Evolutionary conservation across 2,113 vertebrate species (phyloP).

Genomic region (Semnornis frantzii): DNA sequence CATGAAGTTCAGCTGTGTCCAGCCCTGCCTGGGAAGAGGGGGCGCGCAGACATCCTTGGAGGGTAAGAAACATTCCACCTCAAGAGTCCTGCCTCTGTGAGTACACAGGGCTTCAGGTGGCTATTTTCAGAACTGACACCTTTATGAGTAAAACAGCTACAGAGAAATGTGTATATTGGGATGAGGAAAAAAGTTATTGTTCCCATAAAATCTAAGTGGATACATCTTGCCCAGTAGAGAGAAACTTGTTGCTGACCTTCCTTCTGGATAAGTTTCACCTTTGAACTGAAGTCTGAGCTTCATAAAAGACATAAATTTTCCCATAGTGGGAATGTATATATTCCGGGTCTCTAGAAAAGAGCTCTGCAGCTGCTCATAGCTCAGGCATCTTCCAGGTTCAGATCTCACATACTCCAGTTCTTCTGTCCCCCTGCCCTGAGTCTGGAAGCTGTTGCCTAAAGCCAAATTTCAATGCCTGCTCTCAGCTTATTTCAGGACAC

Average conservation of each 20-base stretch:
- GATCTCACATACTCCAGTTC: neutral
- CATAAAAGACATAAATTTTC: neutral
- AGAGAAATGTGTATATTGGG: neutral
- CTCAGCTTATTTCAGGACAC: neutral
- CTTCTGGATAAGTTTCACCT: neutral
- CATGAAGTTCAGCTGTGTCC: rapidly evolving
- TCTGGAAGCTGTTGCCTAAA: neutral
- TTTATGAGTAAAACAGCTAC: neutral
- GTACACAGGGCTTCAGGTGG: neutral
- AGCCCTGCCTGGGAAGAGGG: neutral
- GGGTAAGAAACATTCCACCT: neutral
- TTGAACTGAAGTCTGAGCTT: neutral
- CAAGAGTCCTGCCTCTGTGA: neutral
- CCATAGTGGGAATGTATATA: neutral
- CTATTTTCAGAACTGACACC: neutral
- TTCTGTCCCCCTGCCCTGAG: neutral
- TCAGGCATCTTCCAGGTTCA: neutral
- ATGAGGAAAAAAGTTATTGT: neutral
- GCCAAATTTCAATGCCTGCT: neutral
- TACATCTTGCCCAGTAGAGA: neutral
- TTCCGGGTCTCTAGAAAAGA: neutral
- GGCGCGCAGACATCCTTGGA: rapidly evolving
- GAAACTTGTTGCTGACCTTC: neutral
- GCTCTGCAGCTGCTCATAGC: neutral
- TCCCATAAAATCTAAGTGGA: neutral